These are phyloP conservation scores for Platyscapa corneri DNA, from an alignment of 1,140 invertebrate genomes.

Conservation along the genomic window DNA sequence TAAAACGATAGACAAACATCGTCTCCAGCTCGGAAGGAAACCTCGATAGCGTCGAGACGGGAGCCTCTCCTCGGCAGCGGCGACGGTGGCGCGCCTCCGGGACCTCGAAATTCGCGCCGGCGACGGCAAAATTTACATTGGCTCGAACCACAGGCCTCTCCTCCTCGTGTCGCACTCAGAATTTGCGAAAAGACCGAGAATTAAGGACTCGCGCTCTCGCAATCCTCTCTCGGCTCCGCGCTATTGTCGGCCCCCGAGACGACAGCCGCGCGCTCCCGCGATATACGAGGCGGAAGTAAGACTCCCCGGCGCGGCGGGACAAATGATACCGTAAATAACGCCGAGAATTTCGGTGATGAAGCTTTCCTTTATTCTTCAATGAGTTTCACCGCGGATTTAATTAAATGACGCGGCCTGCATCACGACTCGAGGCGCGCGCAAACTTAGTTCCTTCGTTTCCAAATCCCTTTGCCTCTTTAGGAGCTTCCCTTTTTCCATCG, in stretches of 20 bases:
- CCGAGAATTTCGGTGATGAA: slow-evolving; percentile 32
- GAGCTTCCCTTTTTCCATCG: too few relatives aligned
- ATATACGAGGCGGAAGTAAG: slow-evolving; percentile 55
- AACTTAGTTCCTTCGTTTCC: too few relatives aligned
- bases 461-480: too few relatives aligned
- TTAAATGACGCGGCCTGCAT: neutral
- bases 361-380: slow-evolving; percentile 23
- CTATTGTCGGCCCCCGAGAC: slow-evolving; percentile 20
- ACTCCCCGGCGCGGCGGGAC: slow-evolving; percentile 58
- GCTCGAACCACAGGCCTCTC: slow-evolving; percentile 36
- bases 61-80: too few relatives aligned
- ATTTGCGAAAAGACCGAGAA: slow-evolving; percentile 53
- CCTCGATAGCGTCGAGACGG: slow-evolving; percentile 62
- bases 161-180: neutral
- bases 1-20: slow-evolving; percentile 69
- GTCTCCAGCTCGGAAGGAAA: slow-evolving; percentile 51
- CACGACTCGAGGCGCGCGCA: too few relatives aligned
- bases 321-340: slow-evolving; percentile 59
- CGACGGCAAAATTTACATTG: slow-evolving; percentile 60
- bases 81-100: slow-evolving; percentile 53
- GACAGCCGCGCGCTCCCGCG: slow-evolving; percentile 23
- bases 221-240: slow-evolving; percentile 5
- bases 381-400: slow-evolving; percentile 4
- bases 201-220: slow-evolving; percentile 55
- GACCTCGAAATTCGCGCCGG: slow-evolving; percentile 55